Evolutionary conservation across 2,113 vertebrate species (phyloP), one percentile per base, ranked within the genome.

Genomic region (Promerops cafer): DNA sequence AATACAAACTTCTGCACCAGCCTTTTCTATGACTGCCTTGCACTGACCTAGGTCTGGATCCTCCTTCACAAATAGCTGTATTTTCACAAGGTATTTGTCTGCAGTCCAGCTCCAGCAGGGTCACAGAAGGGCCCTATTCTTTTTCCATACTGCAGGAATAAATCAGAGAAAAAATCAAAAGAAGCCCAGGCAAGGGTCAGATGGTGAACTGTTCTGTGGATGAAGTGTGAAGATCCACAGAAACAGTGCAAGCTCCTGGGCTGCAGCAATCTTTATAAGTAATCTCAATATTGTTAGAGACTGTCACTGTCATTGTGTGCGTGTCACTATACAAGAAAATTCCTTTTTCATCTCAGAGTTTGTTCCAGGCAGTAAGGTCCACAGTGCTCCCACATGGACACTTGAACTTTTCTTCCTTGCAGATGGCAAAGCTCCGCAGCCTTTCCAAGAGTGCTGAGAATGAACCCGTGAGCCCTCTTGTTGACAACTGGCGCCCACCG

Each of bases 401-500:
- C 4, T 40, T 31, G 11, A 35, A 22, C 63, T 90, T 88, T 50
- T 64, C 27, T 68, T 87, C 57, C n/a, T 93, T 93, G 85, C 98
- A 99, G 99, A 99, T 99, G 98, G 97, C 93, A 30, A 98, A 97
- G 96, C 98, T 99, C 95, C 98, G 99, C 30, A 96, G 95, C 93
- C 98, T 99, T 79, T 98, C 98, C 35, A 98, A 99, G 97, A 99
- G 98, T 0, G 35, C 49, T 1, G 98, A 99, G 83, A 98, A 98
- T 0, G 99, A 99, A 33, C 80, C 98, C 4, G 69, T 96, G 2
- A 98, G 96, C 87, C 98, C 98, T 82, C 98, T 99, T 96, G 97
- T 98, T 95, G 96, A 99, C 96, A 99, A 99, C 98, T 99, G 98
- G 98, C 99, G 99, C 18, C 99, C 99, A 17, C 98, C 98, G 2